phyloP scores from a whole-genome alignment of 1,140 invertebrate genomes.

The Ceratina calcarata region DNA sequence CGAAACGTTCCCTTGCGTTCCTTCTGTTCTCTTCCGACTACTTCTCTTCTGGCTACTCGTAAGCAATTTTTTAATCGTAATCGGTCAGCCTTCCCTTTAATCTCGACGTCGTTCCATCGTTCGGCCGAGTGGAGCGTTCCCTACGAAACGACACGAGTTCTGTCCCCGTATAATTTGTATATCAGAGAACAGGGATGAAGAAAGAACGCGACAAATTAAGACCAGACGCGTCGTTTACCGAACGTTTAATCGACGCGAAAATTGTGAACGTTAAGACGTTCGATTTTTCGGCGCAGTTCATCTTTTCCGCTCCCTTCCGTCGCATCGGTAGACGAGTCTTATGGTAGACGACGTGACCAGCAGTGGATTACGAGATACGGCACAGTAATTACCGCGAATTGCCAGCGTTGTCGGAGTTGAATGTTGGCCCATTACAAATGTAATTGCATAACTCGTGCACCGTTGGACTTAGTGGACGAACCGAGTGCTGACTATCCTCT shows the following conservation, averaged over 20 bases:
- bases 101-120: background rate
- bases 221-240: no score
- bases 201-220: no score
- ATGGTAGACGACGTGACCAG: slow-evolving; percentile 7
- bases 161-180: no score
- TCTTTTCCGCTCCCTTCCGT: background rate
- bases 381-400: slow-evolving; percentile 62
- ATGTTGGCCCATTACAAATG: slow-evolving; percentile 52
- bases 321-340: background rate
- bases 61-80: background rate
- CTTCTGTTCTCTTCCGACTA: background rate
- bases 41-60: no score
- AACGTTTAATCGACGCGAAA: no score
- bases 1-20: background rate
- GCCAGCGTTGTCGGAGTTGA: slow-evolving; percentile 40
- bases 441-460: slow-evolving; percentile 61
- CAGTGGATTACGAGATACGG: slow-evolving; percentile 44
- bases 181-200: no score
- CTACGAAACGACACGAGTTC: no score
- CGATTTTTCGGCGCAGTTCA: background rate
- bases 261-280: no score
- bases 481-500: slow-evolving; percentile 48
- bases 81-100: background rate
- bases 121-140: no score
- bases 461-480: slow-evolving; percentile 43